These are phyloP conservation scores for Pipra filicauda DNA, from an alignment of 2,113 vertebrate genomes.

Conservation along the genomic window DNA sequence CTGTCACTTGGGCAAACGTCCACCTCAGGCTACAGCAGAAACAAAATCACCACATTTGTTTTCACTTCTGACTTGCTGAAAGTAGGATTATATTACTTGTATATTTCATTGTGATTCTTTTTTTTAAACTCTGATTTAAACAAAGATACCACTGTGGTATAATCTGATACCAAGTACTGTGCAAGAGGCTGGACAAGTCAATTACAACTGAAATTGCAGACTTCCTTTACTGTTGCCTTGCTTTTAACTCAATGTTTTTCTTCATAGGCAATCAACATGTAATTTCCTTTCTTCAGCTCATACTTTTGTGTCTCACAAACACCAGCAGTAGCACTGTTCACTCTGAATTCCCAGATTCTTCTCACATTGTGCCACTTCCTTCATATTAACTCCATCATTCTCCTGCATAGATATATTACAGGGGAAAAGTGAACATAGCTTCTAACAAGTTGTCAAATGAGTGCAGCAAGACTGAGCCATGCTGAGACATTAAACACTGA, in stretches of 20 bases:
- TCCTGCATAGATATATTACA: background rate
- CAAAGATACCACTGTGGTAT: constrained; percentile 42
- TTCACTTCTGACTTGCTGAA: constrained; percentile 48
- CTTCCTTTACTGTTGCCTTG: background rate
- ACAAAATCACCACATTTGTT: constrained; percentile 45
- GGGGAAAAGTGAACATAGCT: background rate
- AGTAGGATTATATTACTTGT: constrained; percentile 48
- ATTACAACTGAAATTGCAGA: constrained; percentile 11
- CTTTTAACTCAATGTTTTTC: constrained; percentile 15
- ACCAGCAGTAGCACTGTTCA: background rate
- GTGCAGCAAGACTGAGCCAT: background rate
- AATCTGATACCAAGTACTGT: background rate
- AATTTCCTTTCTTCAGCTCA: background rate
- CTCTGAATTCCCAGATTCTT: background rate
- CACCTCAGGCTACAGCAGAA: constrained; percentile 14
- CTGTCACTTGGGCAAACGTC: constrained; percentile 24
- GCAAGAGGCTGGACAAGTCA: background rate
- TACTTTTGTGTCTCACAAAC: background rate
- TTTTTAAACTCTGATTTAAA: background rate
- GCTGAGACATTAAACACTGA: background rate
- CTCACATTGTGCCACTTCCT: background rate
- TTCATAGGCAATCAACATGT: background rate
- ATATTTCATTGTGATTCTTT: constrained; percentile 57
- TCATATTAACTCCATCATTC: background rate
- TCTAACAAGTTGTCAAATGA: background rate